Conservation (phyloP, 2,888 invertebrate species). For the Diarsia brunnea region DNA sequence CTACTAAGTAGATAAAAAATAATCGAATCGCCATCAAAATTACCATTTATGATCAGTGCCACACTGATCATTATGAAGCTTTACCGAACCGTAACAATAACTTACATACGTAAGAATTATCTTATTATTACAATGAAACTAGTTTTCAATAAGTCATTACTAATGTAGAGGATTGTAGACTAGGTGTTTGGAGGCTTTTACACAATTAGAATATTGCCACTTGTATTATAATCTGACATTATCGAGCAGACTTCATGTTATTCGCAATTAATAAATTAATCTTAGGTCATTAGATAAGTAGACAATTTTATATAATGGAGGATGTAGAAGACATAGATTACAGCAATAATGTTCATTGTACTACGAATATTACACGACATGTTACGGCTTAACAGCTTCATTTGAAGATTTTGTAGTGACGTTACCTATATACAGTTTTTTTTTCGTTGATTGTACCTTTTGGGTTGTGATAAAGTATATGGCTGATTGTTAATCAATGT, state of each 20-base stretch:
- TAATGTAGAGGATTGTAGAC: slow-evolving; percentile 81
- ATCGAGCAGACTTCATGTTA: slow-evolving; percentile 82
- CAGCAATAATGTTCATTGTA: slow-evolving; percentile 68
- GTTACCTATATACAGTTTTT: slow-evolving; percentile 55
- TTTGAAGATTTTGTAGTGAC: slow-evolving; percentile 70
- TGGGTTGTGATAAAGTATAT: slow-evolving; percentile 84
- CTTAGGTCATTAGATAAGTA: slow-evolving; percentile 78
- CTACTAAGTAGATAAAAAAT: slow-evolving; percentile 65
- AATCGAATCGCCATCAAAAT: slow-evolving; percentile 57
- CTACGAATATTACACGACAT: slow-evolving; percentile 69
- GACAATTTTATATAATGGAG: slow-evolving; percentile 85
- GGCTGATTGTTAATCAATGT: slow-evolving; percentile 83
- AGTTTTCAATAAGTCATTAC: slow-evolving; percentile 72
- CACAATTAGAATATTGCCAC: slow-evolving; percentile 85
- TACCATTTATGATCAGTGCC: slow-evolving; percentile 62
- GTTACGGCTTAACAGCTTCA: slow-evolving; percentile 70
- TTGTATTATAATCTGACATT: slow-evolving; percentile 83
- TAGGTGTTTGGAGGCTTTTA: slow-evolving; percentile 90
- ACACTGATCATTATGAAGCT: slow-evolving; percentile 79
- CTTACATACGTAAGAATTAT: slow-evolving; percentile 83
- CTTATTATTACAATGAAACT: slow-evolving; percentile 72
- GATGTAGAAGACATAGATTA: slow-evolving; percentile 73
- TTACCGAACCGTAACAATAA: slow-evolving; percentile 87
- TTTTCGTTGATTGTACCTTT: slow-evolving; percentile 68
- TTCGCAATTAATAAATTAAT: slow-evolving; percentile 75